Conservation (phyloP, 2,797 vertebrate genomes). For the Sebastes matsubarae region DNA sequence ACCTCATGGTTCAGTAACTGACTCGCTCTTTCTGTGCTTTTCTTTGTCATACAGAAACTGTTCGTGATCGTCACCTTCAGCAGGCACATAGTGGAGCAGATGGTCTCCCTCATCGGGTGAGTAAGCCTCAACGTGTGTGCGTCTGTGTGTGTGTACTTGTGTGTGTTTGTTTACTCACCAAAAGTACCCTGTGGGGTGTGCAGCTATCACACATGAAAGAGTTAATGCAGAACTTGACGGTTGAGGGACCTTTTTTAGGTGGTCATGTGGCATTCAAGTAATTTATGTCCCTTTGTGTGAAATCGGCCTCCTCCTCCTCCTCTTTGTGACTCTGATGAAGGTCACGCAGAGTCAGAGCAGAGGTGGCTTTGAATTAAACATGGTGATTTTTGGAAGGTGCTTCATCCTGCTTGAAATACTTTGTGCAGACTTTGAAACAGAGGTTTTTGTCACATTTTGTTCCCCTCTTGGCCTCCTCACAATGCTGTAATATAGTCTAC, state of each 20-base stretch:
- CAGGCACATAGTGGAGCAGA: constrained; percentile 94
- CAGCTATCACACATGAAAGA: constrained; percentile 49
- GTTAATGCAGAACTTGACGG: constrained; percentile 53
- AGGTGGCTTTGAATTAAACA: constrained; percentile 17
- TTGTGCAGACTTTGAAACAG: constrained; percentile 9
- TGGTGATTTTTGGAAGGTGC: constrained; percentile 5
- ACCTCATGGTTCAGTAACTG: constrained; percentile 60
- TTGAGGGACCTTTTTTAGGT: constrained; percentile 24
- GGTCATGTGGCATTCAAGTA: constrained; percentile 31
- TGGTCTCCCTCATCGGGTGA: constrained; percentile 94
- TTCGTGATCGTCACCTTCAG: constrained; percentile 95
- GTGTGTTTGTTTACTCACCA: background rate
- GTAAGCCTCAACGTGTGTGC: constrained; percentile 76
- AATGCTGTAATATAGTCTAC: constrained; percentile 1
- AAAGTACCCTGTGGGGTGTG: constrained; percentile 25
- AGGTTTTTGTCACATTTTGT: constrained; percentile 41
- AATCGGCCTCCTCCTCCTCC: constrained; percentile 32
- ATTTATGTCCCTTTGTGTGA: constrained; percentile 45
- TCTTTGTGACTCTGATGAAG: constrained; percentile 20
- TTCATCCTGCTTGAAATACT: background rate
- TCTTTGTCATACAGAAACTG: constrained; percentile 89
- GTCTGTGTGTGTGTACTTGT: background rate
- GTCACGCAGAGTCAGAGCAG: constrained; percentile 9
- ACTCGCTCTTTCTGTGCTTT: constrained; percentile 53
- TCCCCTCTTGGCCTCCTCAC: constrained; percentile 5